phyloP scores from a whole-genome alignment of 2,113 vertebrate species.

The Chamaetylas fuelleborni region DNA sequence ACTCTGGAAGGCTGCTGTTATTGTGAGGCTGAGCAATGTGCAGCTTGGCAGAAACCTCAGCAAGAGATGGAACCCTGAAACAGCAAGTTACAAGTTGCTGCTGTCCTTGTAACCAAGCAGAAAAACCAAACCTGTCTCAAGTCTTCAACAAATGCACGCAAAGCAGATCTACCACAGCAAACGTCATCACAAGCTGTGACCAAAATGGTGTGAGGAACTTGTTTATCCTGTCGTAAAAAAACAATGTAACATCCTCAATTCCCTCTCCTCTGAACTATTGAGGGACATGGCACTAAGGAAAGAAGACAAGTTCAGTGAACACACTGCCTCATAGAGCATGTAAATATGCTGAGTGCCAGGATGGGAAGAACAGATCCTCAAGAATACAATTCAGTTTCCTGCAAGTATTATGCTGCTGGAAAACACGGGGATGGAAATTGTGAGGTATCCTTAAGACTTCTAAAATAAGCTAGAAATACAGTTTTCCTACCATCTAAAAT shows the following conservation, averaged over 20 bases:
- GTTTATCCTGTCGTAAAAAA: not conserved
- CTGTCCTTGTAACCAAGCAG: not conserved
- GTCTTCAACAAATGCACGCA: not conserved
- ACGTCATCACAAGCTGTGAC: not conserved
- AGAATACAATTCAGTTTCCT: not conserved
- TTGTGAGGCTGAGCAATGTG: constrained; percentile 84
- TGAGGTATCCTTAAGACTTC: not conserved
- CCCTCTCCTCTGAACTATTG: not conserved
- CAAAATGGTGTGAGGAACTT: not conserved
- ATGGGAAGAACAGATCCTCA: not conserved
- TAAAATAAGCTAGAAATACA: not conserved
- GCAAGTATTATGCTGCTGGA: not conserved
- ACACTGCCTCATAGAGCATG: not conserved
- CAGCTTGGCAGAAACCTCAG: constrained; percentile 89
- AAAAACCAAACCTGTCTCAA: not conserved
- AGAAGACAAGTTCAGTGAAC: not conserved
- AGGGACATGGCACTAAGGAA: not conserved
- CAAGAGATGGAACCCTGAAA: constrained; percentile 81
- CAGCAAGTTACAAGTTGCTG: not conserved
- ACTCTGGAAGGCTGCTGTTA: constrained; percentile 71
- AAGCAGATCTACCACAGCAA: not conserved
- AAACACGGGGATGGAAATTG: not conserved
- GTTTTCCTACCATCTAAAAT: not conserved
- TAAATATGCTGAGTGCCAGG: not conserved
- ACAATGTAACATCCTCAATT: accelerated